Evolutionary conservation across 2,888 invertebrate genomes (phyloP), one percentile per base, ranked within the genome.

Genomic region (Orgyia antiqua): DNA sequence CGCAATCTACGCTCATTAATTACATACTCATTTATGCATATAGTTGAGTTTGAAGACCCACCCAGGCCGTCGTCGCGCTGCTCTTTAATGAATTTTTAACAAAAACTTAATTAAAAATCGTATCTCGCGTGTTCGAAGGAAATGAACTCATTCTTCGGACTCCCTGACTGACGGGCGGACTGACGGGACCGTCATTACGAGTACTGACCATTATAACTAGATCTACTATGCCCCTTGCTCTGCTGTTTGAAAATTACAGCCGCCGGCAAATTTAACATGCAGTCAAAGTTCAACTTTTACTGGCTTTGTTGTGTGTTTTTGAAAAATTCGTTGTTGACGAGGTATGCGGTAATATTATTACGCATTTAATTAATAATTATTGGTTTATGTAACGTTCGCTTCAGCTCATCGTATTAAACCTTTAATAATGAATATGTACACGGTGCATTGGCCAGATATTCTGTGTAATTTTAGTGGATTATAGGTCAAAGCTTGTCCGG

Each of bases 81-180:
- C 65, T 68, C 62, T 72, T 74, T 82, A 82, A 84, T 84, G 82
- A 79, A 75, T 80, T 86, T 83, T 76, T 75, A 84, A 82, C 83
- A 83, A 83, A 86, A 84, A 84, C 83, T 82, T 86, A 86, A 86
- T 86, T 86, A 84, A 86, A 86, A 83, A 83, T 77, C 72, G 79
- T 84, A 82, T 84, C 83, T 82, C 72, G 70, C 73, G 71, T 76
- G 80, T 74, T 77, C 76, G 75, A 76, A 84, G 84, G 84, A 86
- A 86, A 86, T 86, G 84, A 86, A 84, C 84, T 83, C 84, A 83
- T 86, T 83, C 82, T 77, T 75, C 59, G 76, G 66, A 70, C 68
- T 62, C 69, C 68, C 60, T 78, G 82, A 82, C 68, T 84, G 84
- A 84, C 84, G 79, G 74, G 42, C 51, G 57, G 69, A 75, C 68